Conservation (phyloP, 2,113 vertebrate genomes). For the Galeopterus variegatus region DNA sequence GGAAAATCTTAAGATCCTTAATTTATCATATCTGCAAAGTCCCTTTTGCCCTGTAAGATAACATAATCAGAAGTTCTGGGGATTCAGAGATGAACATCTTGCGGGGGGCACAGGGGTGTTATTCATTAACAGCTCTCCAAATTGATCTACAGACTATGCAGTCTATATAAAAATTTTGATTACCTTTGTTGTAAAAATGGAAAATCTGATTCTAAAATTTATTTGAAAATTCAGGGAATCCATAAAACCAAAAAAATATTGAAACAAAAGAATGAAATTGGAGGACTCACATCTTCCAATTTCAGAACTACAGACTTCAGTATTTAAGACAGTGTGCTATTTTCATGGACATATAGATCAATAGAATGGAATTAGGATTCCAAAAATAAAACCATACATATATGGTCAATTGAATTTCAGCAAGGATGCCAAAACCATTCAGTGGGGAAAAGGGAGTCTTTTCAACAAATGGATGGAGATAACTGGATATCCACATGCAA, state of each 20-base stretch:
- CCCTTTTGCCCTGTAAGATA: not conserved
- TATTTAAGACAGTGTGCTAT: not conserved
- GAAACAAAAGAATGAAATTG: not conserved
- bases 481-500: not conserved
- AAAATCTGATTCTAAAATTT: not conserved
- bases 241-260: not conserved
- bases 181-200: not conserved
- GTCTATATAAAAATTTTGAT: not conserved
- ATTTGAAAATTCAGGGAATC: not conserved
- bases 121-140: not conserved
- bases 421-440: not conserved
- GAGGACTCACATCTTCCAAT: not conserved
- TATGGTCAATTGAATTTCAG: not conserved
- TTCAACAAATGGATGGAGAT: not conserved
- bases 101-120: not conserved
- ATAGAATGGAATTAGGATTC: not conserved
- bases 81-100: not conserved
- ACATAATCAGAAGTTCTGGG: not conserved
- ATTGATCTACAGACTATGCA: not conserved
- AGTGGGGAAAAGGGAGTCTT: not conserved
- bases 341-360: not conserved
- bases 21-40: not conserved
- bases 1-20: not conserved
- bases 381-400: not conserved
- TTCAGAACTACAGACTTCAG: not conserved